These are phyloP conservation scores for Stegostoma tigrinum DNA, from an alignment of 2,113 vertebrate species.

Conservation along the genomic window DNA sequence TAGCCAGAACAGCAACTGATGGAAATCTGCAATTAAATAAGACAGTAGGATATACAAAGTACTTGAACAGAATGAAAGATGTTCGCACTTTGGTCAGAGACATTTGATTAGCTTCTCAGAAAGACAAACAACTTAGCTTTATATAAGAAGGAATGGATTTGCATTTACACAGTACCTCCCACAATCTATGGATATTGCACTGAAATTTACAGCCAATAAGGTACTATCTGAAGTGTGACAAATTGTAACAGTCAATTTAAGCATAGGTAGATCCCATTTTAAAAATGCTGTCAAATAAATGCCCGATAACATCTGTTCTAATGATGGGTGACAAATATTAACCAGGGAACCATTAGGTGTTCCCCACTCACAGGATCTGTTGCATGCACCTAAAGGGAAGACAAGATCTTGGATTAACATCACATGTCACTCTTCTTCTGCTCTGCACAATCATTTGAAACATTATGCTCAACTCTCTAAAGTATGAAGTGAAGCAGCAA, in stretches of 20 bases:
- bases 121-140: too few species aligned
- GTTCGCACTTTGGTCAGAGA: too few species aligned
- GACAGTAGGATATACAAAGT: neutral
- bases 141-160: neutral
- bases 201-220: neutral
- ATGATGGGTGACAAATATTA: too few species aligned
- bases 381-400: neutral
- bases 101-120: too few species aligned
- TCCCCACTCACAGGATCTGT: neutral
- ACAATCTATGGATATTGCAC: neutral
- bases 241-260: too few species aligned
- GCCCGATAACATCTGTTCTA: too few species aligned
- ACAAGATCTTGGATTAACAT: neutral
- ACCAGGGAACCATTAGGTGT: neutral
- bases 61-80: too few species aligned
- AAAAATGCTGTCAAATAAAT: too few species aligned
- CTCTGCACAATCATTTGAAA: neutral
- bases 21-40: neutral
- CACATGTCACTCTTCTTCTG: neutral
- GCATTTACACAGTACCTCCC: neutral
- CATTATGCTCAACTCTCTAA: neutral
- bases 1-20: neutral
- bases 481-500: neutral
- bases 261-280: too few species aligned
- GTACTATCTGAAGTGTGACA: neutral